Conservation (phyloP, 2,797 vertebrate genomes). For the Gobio occitaniae region DNA sequence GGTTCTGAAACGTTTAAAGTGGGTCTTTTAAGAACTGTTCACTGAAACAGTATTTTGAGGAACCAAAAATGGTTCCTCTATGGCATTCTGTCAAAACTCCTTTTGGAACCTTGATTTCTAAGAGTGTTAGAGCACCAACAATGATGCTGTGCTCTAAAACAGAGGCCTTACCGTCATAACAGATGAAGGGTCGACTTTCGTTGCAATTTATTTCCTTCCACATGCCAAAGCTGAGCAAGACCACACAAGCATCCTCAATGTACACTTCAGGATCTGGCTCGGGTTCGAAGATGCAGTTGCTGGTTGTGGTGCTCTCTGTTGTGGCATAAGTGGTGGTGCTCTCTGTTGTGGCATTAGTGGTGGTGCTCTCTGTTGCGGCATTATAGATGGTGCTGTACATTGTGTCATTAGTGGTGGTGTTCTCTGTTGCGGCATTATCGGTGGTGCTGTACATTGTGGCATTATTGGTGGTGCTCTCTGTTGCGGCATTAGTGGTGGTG, state of each 20-base stretch:
- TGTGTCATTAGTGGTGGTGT: too few species aligned
- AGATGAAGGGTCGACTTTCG: slow-evolving; percentile 69
- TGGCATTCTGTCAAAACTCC: background rate
- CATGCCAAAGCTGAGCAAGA: slow-evolving; percentile 70
- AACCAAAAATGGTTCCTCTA: background rate
- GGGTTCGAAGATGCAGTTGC: background rate
- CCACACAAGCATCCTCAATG: slow-evolving; percentile 72
- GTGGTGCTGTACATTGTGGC: too few species aligned
- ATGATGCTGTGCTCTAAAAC: background rate
- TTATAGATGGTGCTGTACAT: too few species aligned
- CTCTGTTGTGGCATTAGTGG: too few species aligned
- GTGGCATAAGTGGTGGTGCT: too few species aligned
- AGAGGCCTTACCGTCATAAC: slow-evolving; percentile 75
- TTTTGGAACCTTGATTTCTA: background rate
- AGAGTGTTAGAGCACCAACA: background rate
- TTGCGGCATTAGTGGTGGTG: background rate
- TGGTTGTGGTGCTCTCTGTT: background rate
- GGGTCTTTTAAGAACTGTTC: too few species aligned
- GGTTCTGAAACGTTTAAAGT: too few species aligned
- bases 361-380: too few species aligned
- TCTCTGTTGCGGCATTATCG: too few species aligned
- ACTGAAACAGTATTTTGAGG: too few species aligned
- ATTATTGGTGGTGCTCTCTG: too few species aligned
- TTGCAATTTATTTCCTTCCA: slow-evolving; percentile 75
- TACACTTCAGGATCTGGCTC: slow-evolving; percentile 41